Base-by-base conservation (phyloP, 2,888 invertebrate species). In the Ligdia adustata region DNA sequence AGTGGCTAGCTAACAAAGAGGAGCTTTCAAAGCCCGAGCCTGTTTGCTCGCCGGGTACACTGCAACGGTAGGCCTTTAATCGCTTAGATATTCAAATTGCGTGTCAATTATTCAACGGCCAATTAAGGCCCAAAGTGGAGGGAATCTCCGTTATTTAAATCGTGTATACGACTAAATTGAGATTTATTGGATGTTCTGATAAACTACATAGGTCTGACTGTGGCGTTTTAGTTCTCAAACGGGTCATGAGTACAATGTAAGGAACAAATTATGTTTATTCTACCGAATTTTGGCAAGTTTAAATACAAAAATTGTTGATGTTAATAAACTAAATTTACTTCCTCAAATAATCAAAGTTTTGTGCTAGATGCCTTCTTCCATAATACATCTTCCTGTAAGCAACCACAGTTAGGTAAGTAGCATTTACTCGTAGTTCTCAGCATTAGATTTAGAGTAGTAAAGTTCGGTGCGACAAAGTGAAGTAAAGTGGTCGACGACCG, bases 391-490 rank as follows among this genome's bases (percentile, higher is more conserved):
- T n/a, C n/a, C n/a, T n/a, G n/a, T n/a, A n/a, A n/a, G n/a, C n/a
- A n/a, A n/a, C n/a, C n/a, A n/a, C n/a, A n/a, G n/a, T n/a, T n/a
- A n/a, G n/a, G n/a, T n/a, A n/a, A n/a, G n/a, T n/a, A 40, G 28
- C 38, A 46, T 53, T 50, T 51, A 46, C n/a, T n/a, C n/a, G n/a
- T 22, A n/a, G 49, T 52, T 48, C 52, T 52, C 54, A 42, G 58
- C 42, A 61, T 66, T 60, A 52, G 60, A 64, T 66, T 55, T 59
- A 60, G 67, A 62, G 41, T 54, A 57, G 41, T 61, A 57, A 66
- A 69, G 64, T 69, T 70, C 59, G 51, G 55, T 22, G 33, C 59
- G 58, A 66, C 64, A 64, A 57, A 62, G 58, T 58, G 60, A 62
- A 60, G 42, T 54, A 54, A 48, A 65, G 65, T 64, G 60, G 56